Percentiles rank a stretch among this genome's conserved stretches.
Conservation (phyloP, 2,113 vertebrate species). For the Bambusicola thoracicus region DNA sequence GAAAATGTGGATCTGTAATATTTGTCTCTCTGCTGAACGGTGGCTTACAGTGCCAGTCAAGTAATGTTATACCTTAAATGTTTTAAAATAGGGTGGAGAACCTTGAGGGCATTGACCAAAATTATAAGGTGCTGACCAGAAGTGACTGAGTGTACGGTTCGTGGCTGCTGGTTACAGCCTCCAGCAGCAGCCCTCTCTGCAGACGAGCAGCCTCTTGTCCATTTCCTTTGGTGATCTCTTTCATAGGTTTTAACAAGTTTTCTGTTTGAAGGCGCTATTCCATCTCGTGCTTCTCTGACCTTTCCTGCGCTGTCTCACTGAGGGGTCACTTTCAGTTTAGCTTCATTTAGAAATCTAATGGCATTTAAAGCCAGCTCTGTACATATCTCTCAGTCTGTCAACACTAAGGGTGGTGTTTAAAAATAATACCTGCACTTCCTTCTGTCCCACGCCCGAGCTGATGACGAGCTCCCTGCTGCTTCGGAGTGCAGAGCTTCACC, state of each 20-base stretch:
- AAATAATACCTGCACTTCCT: neutral
- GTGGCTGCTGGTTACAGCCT: neutral
- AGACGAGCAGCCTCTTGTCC: neutral
- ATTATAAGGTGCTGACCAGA: neutral
- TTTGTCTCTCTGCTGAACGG: neutral
- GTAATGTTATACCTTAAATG: neutral
- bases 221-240: neutral
- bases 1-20: neutral
- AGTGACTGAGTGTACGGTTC: neutral
- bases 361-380: neutral
- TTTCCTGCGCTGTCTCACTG: neutral
- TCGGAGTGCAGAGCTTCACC: neutral
- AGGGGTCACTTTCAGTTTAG: neutral
- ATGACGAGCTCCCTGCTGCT: neutral
- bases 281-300: neutral
- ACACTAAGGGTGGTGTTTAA: neutral
- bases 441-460: neutral
- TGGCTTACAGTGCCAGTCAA: neutral
- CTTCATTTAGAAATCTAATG: neutral
- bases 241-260: neutral
- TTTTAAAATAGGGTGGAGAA: neutral
- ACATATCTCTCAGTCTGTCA: neutral
- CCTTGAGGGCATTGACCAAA: neutral
- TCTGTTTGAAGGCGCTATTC: neutral
- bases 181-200: neutral